Evolutionary conservation across 2,797 vertebrate genomes (phyloP), one percentile per base, ranked within the genome.

Genomic region (Enteromius afrohamiltoni): DNA sequence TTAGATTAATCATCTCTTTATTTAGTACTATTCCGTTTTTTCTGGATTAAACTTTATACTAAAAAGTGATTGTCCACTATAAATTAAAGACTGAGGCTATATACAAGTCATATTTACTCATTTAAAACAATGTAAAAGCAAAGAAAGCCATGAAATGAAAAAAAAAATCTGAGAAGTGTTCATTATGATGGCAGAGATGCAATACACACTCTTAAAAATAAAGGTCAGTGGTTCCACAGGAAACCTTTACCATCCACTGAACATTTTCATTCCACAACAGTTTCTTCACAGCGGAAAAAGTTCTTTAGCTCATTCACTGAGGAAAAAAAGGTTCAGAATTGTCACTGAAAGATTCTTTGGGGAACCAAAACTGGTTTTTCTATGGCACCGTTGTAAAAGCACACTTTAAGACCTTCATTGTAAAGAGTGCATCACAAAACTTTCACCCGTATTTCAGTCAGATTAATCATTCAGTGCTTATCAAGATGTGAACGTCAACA

Each of bases 401-500:
- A 3, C 2, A 0, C 9, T 23, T 58, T 58, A 10, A n/a, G n/a
- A 58, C 0, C 53, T 11, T 23, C 4, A 58, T 58, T n/a, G 10
- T 55, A 4, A 55, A 55, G n/a, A 58, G 53, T 58, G 3, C 45
- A 53, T 64, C 29, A 13, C 71, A 78, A 47, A 60, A 75, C 49
- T 16, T 83, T 74, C 47, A 68, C 67, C 21, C 9, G 31, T 51
- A 69, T 83, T 49, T 80, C 81, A 71, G 55, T 71, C 65, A 64
- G 55, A 42, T 64, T 34, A 55, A 68, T 73, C 23, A 45, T 64
- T 29, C 17, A 37, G 31, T 8, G 42, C 69, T 45, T 47, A 87
- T 84, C 73, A 77, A 80, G 78, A 75, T 81, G 19, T 81, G 71
- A 73, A 55, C 42, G 23, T 77, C 70, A 55, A 62, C 51, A 3